Base-by-base conservation (phyloP, 2,113 vertebrate genomes). In the Dicaeum eximium region DNA sequence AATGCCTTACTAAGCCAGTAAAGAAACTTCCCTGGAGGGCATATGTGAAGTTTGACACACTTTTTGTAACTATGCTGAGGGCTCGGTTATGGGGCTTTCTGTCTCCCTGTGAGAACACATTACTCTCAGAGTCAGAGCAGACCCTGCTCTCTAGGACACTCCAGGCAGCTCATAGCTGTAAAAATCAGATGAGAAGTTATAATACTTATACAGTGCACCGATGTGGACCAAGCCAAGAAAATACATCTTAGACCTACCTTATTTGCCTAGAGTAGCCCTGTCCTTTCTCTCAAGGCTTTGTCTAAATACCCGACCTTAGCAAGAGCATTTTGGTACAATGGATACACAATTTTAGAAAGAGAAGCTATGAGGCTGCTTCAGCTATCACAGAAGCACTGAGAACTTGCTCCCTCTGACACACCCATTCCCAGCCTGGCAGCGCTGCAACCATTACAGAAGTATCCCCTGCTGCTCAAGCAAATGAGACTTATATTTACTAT, bases 151-250 rank as follows among this genome's bases (percentile, higher is more conserved):
- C 95, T 53, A 96, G 87, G 84, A 83, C 38, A 30, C 50, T 88
- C 53, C 85, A 96, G 90, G 81, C 88, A 92, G 74, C 85, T 93
- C 90, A 95, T 45, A 70, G 96, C 95, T 97, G 86, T 65, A 92
- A 40, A 86, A 95, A 81, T 87, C 82, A 94, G 80, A 88, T 53
- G 9, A 93, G 70, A 45, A 48, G n/a, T 71, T 92, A 47, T 7
- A 89, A 57, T 75, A 80, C 91, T 95, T 91, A 40, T 1, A 45
- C 9, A 81, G 45, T 28, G 51, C 37, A 94, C 57, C 92, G 82
- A 88, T 45, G 8, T 84, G 71, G 48, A 50, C n/a, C 37, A 87
- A 23, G 14, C 48, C 45, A 88, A 74, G 72, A 44, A 90, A 81
- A 67, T 40, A 40, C 7, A 30, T 31, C n/a, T 83, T 51, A 56